A percentile compares a stretch with the other conserved stretches of the same genome.
Conservation (phyloP, 2,113 vertebrate species). For the Dicentrarchus labrax region DNA sequence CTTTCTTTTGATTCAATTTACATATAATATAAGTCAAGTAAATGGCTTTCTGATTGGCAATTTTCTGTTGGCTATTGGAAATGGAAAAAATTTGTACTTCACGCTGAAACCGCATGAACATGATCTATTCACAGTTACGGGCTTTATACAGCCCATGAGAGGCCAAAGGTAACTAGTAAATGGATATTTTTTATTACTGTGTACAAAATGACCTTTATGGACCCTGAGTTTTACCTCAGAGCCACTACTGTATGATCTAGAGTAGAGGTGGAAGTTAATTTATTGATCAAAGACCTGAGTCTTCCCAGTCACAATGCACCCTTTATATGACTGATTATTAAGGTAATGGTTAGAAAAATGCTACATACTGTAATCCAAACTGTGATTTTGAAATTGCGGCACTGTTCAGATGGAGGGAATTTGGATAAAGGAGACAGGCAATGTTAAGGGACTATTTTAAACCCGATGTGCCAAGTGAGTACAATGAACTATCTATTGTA, state of each 20-base stretch:
- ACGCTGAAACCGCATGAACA: not conserved
- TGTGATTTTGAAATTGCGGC: not conserved
- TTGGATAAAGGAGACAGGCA: not conserved
- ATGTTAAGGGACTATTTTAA: slow-evolving; percentile 2
- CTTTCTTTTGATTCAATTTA: not conserved
- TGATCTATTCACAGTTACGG: not conserved
- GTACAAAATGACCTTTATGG: not conserved
- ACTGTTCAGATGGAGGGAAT: not conserved
- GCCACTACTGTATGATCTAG: not conserved
- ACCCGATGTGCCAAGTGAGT: not conserved
- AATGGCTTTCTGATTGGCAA: not conserved
- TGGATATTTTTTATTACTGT: not conserved
- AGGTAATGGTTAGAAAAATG: not conserved
- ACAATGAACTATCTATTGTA: slow-evolving; percentile 6
- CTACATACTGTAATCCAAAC: not conserved
- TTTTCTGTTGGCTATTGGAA: not conserved
- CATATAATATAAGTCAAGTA: not conserved
- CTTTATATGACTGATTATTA: not conserved
- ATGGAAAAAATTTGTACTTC: not conserved
- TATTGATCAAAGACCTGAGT: not conserved
- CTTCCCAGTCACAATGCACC: not conserved
- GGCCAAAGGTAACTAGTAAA: not conserved
- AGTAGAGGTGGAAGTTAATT: not conserved
- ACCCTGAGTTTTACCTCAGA: not conserved
- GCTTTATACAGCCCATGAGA: not conserved